These are phyloP conservation scores for Rhodeus uyekii DNA, from an alignment of 2,797 vertebrate species.

Conservation along the genomic window DNA sequence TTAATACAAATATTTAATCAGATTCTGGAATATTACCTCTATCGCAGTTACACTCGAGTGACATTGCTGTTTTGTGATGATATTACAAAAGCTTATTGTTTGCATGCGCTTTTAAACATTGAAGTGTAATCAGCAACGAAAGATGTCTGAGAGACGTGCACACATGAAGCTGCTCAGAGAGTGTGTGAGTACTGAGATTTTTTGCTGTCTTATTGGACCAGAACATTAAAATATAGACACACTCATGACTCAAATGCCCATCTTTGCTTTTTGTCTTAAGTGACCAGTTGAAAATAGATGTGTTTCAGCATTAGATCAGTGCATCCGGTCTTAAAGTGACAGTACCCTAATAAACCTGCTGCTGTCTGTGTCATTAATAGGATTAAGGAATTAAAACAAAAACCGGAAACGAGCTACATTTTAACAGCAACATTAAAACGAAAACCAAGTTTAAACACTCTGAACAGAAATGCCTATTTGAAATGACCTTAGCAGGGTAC, in stretches of 20 bases:
- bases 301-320: background rate
- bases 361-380: background rate
- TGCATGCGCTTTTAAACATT: background rate
- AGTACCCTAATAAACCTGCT: background rate
- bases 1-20: background rate
- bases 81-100: background rate
- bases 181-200: background rate
- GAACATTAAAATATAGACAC: background rate
- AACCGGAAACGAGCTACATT: too few species aligned
- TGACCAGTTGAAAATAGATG: background rate
- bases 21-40: background rate
- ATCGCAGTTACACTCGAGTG: background rate
- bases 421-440: too few species aligned
- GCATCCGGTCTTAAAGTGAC: background rate
- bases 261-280: background rate
- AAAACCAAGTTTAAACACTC: too few species aligned
- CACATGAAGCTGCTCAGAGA: background rate
- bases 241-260: background rate
- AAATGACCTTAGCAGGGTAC: too few species aligned
- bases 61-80: fast-evolving
- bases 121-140: background rate
- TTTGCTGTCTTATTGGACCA: background rate
- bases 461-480: too few species aligned
- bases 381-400: too few species aligned
- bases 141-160: background rate